These are phyloP conservation scores for Muscicapa adusta DNA, from an alignment of 2,113 vertebrate genomes.

Conservation along the genomic window DNA sequence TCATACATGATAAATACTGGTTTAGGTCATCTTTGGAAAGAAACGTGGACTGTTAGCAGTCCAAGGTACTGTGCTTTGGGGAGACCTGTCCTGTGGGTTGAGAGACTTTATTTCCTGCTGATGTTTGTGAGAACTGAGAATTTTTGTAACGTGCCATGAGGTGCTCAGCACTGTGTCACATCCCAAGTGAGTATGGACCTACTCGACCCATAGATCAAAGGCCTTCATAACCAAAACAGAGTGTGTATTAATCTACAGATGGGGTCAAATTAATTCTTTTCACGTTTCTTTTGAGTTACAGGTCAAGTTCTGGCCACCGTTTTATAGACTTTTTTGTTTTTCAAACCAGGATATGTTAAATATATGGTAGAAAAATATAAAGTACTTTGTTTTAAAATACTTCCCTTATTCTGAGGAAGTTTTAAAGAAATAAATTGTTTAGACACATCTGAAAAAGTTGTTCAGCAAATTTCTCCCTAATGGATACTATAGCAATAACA, in stretches of 20 bases:
- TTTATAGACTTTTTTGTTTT: neutral
- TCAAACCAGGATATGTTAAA: neutral
- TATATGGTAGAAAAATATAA: neutral
- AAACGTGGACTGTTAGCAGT: neutral
- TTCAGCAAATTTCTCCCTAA: neutral
- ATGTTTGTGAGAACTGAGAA: neutral
- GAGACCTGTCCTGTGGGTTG: neutral
- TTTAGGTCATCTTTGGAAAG: neutral
- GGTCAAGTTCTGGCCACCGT: neutral
- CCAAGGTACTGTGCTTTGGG: neutral
- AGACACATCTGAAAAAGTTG: neutral
- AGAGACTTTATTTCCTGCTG: neutral
- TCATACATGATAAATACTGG: neutral
- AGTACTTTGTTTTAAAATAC: neutral
- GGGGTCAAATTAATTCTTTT: neutral
- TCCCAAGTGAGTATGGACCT: neutral
- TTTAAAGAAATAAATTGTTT: neutral
- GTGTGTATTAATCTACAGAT: neutral
- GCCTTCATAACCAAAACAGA: neutral
- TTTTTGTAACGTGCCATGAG: neutral
- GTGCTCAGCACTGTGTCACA: neutral
- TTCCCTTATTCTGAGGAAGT: neutral
- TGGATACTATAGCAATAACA: neutral
- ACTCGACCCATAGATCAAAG: neutral
- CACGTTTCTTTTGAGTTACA: neutral